Conservation (phyloP, 2,888 invertebrate species). For the Helleia helle region DNA sequence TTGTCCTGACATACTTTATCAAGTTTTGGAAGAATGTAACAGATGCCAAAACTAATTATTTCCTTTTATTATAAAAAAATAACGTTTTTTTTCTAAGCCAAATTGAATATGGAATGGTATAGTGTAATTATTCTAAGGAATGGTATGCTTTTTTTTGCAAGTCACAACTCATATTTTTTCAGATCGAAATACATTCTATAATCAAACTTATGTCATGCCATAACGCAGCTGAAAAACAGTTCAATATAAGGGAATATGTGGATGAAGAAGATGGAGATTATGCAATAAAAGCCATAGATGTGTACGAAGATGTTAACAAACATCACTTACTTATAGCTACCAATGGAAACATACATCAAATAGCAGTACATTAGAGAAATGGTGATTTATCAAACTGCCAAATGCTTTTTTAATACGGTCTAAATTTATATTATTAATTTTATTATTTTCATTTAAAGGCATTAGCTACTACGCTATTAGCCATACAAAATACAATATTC, state of each 20-base stretch:
- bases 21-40: too few species aligned
- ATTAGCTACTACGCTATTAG: too few species aligned
- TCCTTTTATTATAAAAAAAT: too few species aligned
- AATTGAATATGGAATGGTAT: too few species aligned
- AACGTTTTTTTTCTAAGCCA: too few species aligned
- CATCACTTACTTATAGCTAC: conserved; percentile 29
- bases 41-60: too few species aligned
- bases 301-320: conserved; percentile 23
- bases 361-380: conserved; percentile 10
- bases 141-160: too few species aligned
- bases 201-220: conserved; percentile 13
- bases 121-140: background rate
- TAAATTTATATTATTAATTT: too few species aligned
- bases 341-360: conserved; percentile 16
- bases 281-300: conserved; percentile 23
- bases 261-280: conserved; percentile 10
- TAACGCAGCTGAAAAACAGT: conserved; percentile 16
- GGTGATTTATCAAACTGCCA: too few species aligned
- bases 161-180: conserved; percentile 15
- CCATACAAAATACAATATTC: too few species aligned
- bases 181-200: conserved; percentile 27
- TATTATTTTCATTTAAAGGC: too few species aligned
- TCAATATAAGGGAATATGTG: conserved; percentile 21
- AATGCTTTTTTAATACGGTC: background rate
- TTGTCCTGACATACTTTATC: too few species aligned